Conservation (phyloP, 2,113 vertebrate species). For the Pelmatolapia mariae region DNA sequence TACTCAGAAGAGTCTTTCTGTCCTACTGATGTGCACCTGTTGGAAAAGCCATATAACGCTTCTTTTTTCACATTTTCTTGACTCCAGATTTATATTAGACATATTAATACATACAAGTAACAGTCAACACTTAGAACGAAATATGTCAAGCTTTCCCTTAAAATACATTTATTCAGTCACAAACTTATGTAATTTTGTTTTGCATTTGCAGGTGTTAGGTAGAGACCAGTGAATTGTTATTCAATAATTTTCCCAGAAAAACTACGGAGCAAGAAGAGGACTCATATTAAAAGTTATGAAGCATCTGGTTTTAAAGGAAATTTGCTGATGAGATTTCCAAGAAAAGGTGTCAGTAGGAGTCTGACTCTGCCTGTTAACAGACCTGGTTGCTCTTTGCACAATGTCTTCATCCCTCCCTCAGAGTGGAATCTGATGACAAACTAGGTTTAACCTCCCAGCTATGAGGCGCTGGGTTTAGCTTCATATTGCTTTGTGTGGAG, state of each 20-base stretch:
- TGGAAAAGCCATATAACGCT: neutral
- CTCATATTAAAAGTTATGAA: neutral
- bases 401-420: slow-evolving; percentile 36
- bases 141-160: neutral
- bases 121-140: neutral
- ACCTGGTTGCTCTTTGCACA: slow-evolving; percentile 38
- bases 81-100: neutral
- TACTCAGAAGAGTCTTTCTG: neutral
- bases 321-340: slow-evolving; percentile 14
- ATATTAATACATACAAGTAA: neutral
- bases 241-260: neutral
- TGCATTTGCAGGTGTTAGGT: neutral
- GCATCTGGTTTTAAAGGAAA: slow-evolving; percentile 12
- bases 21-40: neutral
- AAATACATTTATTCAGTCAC: neutral
- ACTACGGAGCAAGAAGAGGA: neutral
- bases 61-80: neutral
- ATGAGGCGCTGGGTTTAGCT: slow-evolving; percentile 45
- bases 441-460: slow-evolving; percentile 59
- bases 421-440: slow-evolving; percentile 68
- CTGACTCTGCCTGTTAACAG: slow-evolving; percentile 15
- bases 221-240: neutral
- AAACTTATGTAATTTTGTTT: neutral
- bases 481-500: slow-evolving; percentile 44
- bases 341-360: slow-evolving; percentile 50